Percentiles rank a stretch among this genome's conserved stretches.
Conservation (phyloP, 2,113 vertebrate species). For the Microtus richardsoni region DNA sequence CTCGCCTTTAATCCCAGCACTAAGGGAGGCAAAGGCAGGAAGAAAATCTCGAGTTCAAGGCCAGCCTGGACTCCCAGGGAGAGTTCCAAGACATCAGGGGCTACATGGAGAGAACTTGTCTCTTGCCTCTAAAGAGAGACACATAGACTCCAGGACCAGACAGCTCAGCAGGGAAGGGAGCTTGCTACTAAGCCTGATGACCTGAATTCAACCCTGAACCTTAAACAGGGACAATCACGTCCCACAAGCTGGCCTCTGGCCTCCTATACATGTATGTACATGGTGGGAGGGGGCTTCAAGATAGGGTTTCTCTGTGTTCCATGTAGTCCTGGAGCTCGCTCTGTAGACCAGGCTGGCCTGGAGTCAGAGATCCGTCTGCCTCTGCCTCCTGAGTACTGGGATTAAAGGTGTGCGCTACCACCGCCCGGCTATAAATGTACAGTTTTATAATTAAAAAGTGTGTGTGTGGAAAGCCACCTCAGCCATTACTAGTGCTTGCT, state of each 20-base stretch:
- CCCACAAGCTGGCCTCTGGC: background rate
- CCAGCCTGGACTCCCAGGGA: background rate
- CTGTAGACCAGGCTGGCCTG: no score
- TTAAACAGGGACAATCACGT: background rate
- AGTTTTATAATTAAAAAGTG: background rate
- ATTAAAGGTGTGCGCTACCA: no score
- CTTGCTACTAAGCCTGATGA: background rate
- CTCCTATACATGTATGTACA: background rate
- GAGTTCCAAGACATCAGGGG: background rate
- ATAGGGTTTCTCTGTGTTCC: background rate
- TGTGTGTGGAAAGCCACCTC: no score
- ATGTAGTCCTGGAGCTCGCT: no score
- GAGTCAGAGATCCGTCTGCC: no score
- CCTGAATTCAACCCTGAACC: background rate
- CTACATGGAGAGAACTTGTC: background rate
- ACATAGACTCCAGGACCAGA: background rate
- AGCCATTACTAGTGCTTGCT: background rate
- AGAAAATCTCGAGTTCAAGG: background rate
- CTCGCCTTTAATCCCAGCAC: background rate
- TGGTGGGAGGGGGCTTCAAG: no score
- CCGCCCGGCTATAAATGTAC: no score
- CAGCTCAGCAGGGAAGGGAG: background rate
- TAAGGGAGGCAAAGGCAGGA: background rate
- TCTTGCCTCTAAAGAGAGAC: background rate
- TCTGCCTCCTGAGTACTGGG: no score